Evolutionary conservation across 2,888 invertebrate species (phyloP), one percentile per base, ranked within the genome.

Genomic region (Latrodectus hesperus): DNA sequence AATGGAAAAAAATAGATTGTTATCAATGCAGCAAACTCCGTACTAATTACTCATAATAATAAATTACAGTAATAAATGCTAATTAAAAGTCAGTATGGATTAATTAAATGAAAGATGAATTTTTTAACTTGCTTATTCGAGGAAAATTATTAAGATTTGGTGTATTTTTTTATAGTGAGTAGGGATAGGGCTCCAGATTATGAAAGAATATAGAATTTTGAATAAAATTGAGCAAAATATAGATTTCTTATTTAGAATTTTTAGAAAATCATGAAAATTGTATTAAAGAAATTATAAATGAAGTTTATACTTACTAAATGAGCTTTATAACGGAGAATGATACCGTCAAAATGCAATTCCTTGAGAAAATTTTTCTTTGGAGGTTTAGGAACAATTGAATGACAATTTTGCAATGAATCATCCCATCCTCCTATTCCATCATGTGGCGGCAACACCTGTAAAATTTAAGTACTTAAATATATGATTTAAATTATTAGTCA

Each of bases 341-440:
- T 91, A 91, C 92, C 92, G 86, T 92, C 95, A 92, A 96, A 96
- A 38, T 95, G 93, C 83, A 96, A 93, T 92, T 95, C 95, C 91
- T 95, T 95, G 90, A 96, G 94, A 89, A 96, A 93, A 92, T 96
- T 96, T 91, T 95, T 95, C 91, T 94, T 95, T 0, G 96, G 96
- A 1, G 95, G 94, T 91, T 95, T 95, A 8, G 96, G 96, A 60
- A 95, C 91, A 78, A 96, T 93, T 0, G 95, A 94, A 90, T 94
- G 93, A 91, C 95, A 96, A 26, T 95, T 95, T 91, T 95, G 95
- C 53, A 96, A 92, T 0, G 96, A 95, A 91, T 97, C 96, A 92
- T 96, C 96, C 4, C 96, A 94, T 16, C 95, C 93, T 2, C 96
- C 96, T 90, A 96, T 94, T 5, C 95, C 95, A 90, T 93, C 93